Conservation (phyloP, 1,140 invertebrate genomes). For the Adoxophyes honmai region DNA sequence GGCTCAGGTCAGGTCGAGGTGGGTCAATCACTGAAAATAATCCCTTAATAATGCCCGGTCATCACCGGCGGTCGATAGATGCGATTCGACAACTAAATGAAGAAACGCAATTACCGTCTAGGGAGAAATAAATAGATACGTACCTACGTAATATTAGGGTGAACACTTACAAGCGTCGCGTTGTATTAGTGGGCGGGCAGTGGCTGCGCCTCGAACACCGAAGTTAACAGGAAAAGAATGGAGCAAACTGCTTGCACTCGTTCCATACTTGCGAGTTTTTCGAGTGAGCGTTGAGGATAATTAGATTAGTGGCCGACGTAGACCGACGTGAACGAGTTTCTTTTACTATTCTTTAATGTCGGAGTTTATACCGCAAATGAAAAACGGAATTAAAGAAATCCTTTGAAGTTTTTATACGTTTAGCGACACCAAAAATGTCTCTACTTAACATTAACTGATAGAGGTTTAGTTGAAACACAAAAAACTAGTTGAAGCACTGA, state of each 20-base stretch:
- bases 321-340: conserved; percentile 34
- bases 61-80: conserved; percentile 33
- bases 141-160: conserved; percentile 27
- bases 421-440: no score
- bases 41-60: conserved; percentile 27
- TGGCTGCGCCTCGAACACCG: background rate
- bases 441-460: no score
- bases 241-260: conserved; percentile 44
- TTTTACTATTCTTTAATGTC: conserved; percentile 25
- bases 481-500: no score
- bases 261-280: conserved; percentile 45
- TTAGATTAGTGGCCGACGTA: conserved; percentile 55
- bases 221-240: conserved; percentile 36
- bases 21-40: conserved; percentile 48
- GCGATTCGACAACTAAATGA: conserved; percentile 42
- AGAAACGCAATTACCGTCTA: conserved; percentile 51
- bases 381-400: conserved; percentile 9
- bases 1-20: conserved; percentile 49
- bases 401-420: background rate
- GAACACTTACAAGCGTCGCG: conserved; percentile 13
- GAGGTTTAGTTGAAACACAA: no score
- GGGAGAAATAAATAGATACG: conserved; percentile 26
- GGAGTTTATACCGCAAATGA: conserved; percentile 16
- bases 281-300: conserved; percentile 50
- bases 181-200: conserved; percentile 16